A percentile compares a stretch with the other conserved stretches of the same genome.
phyloP scores from a whole-genome alignment of 2,797 vertebrate genomes.

The Columba guinea region DNA sequence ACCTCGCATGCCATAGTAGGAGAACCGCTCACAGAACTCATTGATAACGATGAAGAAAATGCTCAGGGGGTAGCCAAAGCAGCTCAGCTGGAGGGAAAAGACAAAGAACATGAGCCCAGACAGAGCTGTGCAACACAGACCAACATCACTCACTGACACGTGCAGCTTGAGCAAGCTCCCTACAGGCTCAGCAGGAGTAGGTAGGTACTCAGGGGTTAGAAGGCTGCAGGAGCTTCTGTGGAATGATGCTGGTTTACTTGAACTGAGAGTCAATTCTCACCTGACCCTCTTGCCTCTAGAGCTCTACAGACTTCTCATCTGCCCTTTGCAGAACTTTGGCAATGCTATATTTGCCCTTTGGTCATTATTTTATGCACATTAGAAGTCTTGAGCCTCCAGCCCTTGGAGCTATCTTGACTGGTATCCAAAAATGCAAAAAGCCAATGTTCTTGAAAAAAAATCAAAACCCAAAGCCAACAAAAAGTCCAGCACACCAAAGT shows the following conservation, averaged over 20 bases:
- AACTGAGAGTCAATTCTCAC: not conserved
- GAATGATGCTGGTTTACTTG: not conserved
- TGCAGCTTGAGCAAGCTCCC: not conserved
- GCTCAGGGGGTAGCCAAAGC: constrained; percentile 88
- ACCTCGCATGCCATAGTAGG: constrained; percentile 99
- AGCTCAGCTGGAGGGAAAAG: constrained; percentile 49
- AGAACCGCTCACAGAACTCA: constrained; percentile 97
- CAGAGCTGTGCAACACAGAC: not conserved
- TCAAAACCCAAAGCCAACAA: not conserved
- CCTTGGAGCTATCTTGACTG: not conserved
- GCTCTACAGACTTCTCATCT: not conserved
- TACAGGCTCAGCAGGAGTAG: accelerated
- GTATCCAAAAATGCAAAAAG: not conserved
- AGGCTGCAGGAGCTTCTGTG: not conserved
- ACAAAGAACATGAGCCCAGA: not conserved
- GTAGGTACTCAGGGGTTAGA: not conserved
- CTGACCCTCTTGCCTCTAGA: not conserved
- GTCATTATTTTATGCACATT: accelerated
- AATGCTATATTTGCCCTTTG: not conserved
- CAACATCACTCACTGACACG: not conserved
- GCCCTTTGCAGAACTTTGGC: not conserved
- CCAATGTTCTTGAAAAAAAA: not conserved
- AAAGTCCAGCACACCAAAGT: accelerated
- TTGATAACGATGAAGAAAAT: constrained; percentile 95
- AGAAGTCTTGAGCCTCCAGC: not conserved